Conservation (phyloP, 2,888 invertebrate species). For the Zhengitettix transpicula region DNA sequence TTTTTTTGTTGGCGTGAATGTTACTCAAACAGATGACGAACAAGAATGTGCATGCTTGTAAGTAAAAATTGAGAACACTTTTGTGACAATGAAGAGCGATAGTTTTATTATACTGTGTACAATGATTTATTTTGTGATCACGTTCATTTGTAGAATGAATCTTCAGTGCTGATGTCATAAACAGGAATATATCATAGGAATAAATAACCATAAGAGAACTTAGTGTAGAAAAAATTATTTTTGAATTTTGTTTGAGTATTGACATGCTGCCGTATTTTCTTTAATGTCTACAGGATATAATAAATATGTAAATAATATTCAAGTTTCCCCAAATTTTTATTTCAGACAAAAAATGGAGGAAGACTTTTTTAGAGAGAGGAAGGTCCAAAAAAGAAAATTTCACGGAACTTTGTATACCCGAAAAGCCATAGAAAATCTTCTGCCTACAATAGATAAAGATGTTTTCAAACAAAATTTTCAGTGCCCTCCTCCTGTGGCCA, state of each 20-base stretch:
- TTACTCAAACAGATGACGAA: conserved; percentile 35
- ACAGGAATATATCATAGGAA: no score
- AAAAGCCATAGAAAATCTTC: conserved; percentile 40
- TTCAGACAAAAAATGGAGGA: neutral
- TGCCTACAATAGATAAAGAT: conserved; percentile 30
- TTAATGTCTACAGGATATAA: no score
- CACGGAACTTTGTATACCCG: conserved; percentile 42
- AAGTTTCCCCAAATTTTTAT: neutral
- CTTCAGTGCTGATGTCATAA: no score
- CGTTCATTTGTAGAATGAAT: no score
- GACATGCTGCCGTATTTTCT: no score
- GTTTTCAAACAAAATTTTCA: conserved; percentile 32
- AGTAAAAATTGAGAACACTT: conserved; percentile 15
- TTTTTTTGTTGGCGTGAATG: conserved; percentile 40
- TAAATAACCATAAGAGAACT: no score
- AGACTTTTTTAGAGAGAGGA: conserved; percentile 17
- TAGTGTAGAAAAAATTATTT: no score
- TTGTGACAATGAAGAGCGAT: no score
- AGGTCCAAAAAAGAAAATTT: conserved; percentile 24
- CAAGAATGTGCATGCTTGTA: conserved; percentile 39
- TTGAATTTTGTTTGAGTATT: no score
- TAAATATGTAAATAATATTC: no score
- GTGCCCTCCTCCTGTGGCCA: conserved; percentile 34
- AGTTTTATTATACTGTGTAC: no score
- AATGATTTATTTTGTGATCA: no score